Base-by-base conservation (phyloP, 1,140 invertebrate genomes). In the Drosophila sp. region DNA sequence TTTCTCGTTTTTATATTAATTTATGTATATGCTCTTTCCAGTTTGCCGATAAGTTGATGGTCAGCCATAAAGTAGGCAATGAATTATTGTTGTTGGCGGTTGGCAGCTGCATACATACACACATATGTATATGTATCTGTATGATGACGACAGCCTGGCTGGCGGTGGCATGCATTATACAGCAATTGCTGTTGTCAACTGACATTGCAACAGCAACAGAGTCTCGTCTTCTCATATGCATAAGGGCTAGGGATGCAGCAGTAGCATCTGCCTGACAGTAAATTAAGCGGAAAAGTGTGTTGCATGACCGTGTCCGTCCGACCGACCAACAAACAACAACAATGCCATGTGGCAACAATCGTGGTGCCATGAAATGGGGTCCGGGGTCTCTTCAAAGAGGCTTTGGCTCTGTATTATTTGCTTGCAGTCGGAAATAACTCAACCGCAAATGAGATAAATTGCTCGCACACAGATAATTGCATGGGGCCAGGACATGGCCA, bases 391-490 rank as follows among this genome's bases (percentile, higher is more conserved):
- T 27, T 8, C 7, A 50, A 50, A 50, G 44, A 57, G 44, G 17
- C 47, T 32, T 50, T 27, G 40, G 33, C 25, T 61, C 60, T 61
- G 71, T 69, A 87, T 80, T 89, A 89, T 89, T 89, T 80, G 84
- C 83, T 35, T 89, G 80, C 80, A 83, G 75, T 80, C 76, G 90
- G 77, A 91, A 91, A 91, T 84, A 91, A 91, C 85, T 91, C 90
- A 91, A 91, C 90, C 86, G 90, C 90, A 91, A 91, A 91, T 91
- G 90, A 90, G 90, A 91, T 91, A 91, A 91, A 91, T 91, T 91
- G 83, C 76, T 70, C 78, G 86, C 80, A 87, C 67, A 84, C 73
- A 91, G 90, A 91, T 91, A 87, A 91, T 91, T 91, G 85, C 90
- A 80, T 71, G 79, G 70, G 30, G 72, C 65, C 73, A 58, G 58